A percentile compares a stretch with the other conserved stretches of the same genome.
Evolutionary conservation across 2,797 vertebrate species (phyloP).

Genomic region (Phrynocephalus guinanensis): DNA sequence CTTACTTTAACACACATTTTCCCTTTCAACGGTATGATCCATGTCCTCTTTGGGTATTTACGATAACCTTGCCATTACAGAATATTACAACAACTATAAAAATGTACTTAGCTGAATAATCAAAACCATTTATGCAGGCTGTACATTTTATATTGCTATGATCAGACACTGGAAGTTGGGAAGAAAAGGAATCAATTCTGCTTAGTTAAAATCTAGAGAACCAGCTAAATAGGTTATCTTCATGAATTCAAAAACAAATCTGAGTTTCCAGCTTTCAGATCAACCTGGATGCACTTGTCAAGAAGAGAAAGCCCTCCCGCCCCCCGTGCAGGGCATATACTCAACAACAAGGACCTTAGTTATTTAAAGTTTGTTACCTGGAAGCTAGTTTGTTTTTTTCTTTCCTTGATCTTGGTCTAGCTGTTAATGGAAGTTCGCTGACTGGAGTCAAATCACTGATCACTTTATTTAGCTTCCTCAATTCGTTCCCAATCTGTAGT

Average conservation of each 20-base stretch:
- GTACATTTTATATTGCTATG: neutral
- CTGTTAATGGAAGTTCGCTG: constrained; percentile 95
- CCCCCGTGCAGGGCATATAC: constrained; percentile 32
- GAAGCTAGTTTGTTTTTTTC: constrained; percentile 99
- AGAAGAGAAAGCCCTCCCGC: neutral
- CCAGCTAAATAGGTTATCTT: neutral
- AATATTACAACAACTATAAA: neutral
- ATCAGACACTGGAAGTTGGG: neutral
- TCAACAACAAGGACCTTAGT: constrained; percentile 4
- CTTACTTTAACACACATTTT: neutral
- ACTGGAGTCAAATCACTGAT: constrained; percentile 98
- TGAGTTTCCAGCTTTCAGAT: neutral
- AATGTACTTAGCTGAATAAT: neutral
- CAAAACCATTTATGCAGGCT: neutral
- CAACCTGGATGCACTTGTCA: constrained; percentile 34
- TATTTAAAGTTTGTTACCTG: constrained; percentile 80
- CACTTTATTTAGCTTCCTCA: constrained; percentile 97
- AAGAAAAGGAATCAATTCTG: neutral
- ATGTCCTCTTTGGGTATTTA: neutral
- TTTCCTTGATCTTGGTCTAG: constrained; percentile 95
- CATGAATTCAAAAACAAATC: neutral
- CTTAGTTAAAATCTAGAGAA: neutral
- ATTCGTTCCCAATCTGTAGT: constrained; percentile 96
- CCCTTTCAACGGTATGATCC: neutral
- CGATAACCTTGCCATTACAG: neutral